phyloP scores from a whole-genome alignment of 2,797 vertebrate genomes.

The Mormyrops boulengeri region DNA sequence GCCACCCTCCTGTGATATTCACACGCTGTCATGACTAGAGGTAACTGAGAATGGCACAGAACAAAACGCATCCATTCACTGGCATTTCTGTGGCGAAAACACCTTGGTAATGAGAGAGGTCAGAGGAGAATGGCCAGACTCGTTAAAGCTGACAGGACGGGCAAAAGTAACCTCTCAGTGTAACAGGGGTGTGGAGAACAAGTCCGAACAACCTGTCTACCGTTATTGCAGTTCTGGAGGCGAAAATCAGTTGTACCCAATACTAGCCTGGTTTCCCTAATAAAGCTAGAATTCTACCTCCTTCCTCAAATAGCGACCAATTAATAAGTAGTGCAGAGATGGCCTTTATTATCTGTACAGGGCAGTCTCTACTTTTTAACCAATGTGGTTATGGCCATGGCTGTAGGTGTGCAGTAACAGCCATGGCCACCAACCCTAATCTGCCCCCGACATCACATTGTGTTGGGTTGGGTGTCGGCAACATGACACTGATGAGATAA shows the following conservation, averaged over 20 bases:
- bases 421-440: neutral
- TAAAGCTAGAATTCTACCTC: neutral
- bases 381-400: neutral
- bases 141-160: neutral
- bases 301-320: neutral
- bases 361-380: neutral
- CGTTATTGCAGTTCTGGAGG: neutral
- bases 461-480: neutral
- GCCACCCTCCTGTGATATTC: neutral
- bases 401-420: neutral
- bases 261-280: neutral
- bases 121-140: neutral
- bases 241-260: neutral
- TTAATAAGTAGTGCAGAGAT: neutral
- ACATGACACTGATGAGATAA: neutral
- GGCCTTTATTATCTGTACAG: neutral
- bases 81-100: neutral
- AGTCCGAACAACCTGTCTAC: neutral
- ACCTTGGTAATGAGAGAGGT: neutral
- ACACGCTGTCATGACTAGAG: neutral
- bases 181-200: neutral
- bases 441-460: neutral
- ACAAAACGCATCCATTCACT: neutral
- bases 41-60: neutral
- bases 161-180: neutral